A percentile compares a stretch with the other conserved stretches of the same genome.
These are phyloP conservation scores for Himalopsyche kuldschensis DNA, from an alignment of 2,888 invertebrate species.

Conservation along the genomic window DNA sequence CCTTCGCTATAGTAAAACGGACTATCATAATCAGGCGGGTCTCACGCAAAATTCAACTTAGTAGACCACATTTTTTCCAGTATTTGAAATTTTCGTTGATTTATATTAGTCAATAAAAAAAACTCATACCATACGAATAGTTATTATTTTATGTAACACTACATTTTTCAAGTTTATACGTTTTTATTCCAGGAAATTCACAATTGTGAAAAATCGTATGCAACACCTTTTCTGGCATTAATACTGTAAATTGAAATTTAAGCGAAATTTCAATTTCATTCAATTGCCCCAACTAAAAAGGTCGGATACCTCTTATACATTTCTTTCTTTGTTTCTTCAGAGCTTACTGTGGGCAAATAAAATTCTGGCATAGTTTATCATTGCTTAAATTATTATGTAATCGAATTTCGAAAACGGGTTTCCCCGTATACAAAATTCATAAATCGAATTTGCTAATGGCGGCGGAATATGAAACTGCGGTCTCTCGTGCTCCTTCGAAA, in stretches of 20 bases:
- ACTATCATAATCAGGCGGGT: too few relatives aligned
- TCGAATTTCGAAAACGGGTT: neutral
- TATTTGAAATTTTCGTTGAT: too few relatives aligned
- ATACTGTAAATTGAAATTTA: neutral
- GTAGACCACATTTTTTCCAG: too few relatives aligned
- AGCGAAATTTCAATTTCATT: neutral
- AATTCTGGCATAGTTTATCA: neutral
- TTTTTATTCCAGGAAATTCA: neutral
- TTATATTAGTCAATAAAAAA: too few relatives aligned
- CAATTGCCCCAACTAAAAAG: neutral
- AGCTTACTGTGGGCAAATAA: neutral
- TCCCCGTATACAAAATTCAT: neutral
- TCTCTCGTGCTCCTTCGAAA: neutral
- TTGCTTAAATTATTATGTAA: neutral
- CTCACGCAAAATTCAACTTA: too few relatives aligned
- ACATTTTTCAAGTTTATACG: neutral
- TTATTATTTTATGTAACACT: neutral
- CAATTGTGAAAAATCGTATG: neutral
- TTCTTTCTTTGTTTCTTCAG: neutral
- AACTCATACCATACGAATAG: too few relatives aligned
- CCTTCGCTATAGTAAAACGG: too few relatives aligned
- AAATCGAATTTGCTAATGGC: neutral
- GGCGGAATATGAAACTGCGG: neutral
- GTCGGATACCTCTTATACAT: neutral
- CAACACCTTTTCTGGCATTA: neutral